These are phyloP conservation scores for Mesaphorura yosii DNA, from an alignment of 1,140 invertebrate genomes.

Conservation along the genomic window DNA sequence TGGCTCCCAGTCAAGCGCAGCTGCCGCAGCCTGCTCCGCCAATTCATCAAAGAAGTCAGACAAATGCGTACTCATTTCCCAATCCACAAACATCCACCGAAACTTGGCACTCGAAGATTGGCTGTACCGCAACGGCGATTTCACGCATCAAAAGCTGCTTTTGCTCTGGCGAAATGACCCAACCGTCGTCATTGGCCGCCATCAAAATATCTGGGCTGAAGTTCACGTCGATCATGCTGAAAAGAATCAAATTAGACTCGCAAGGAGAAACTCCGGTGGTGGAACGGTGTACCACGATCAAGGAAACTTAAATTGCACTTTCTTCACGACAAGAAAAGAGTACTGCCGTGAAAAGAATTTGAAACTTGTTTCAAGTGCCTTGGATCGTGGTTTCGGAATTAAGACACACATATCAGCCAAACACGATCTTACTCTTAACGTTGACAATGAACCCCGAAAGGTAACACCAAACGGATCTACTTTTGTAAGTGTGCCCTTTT, in stretches of 20 bases:
- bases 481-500: neutral
- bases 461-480: neutral
- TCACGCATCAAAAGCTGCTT: conserved; percentile 65
- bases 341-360: conserved; percentile 77
- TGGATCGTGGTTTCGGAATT: conserved; percentile 65
- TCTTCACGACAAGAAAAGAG: conserved; percentile 62
- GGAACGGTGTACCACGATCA: conserved; percentile 91
- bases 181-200: conserved; percentile 85
- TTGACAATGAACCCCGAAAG: conserved; percentile 57
- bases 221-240: conserved; percentile 54
- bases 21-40: neutral
- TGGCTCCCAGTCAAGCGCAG: neutral
- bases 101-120: conserved; percentile 91
- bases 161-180: conserved; percentile 85
- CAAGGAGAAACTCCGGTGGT: conserved; percentile 85
- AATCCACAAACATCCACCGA: conserved; percentile 73
- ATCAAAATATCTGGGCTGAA: conserved; percentile 95
- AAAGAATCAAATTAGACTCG: conserved; percentile 55
- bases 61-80: conserved; percentile 82
- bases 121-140: conserved; percentile 76
- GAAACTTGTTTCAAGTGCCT: conserved; percentile 63
- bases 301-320: conserved; percentile 85
- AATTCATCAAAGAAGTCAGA: conserved; percentile 33
- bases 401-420: conserved; percentile 59
- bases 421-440: conserved; percentile 69